A percentile compares a stretch with the other conserved stretches of the same genome.
phyloP scores from a whole-genome alignment of 2,888 invertebrate species.

The Lamellibrachia columna region DNA sequence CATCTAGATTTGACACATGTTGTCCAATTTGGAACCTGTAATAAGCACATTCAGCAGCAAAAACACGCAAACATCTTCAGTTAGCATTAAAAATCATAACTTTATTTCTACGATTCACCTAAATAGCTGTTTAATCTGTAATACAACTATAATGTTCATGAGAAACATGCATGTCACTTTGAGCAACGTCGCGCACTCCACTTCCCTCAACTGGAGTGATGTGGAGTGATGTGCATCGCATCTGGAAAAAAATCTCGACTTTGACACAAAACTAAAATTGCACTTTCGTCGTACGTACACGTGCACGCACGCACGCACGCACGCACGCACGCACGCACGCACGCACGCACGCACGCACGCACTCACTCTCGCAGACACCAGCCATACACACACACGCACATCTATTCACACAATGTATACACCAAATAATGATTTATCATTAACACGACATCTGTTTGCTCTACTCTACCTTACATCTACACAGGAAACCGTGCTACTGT shows the following conservation, averaged over 20 bases:
- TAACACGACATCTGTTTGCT: not conserved
- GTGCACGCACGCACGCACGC: constrained; percentile 17
- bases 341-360: not conserved
- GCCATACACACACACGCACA: too few species aligned
- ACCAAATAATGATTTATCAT: not conserved
- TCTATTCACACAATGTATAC: not conserved
- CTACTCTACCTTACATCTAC: not conserved
- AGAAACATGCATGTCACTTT: not conserved
- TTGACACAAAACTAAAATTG: not conserved
- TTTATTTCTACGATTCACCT: not conserved
- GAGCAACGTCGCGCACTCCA: not conserved
- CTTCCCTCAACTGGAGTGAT: not conserved
- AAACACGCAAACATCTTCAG: not conserved
- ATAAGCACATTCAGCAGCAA: not conserved
- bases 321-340: not conserved
- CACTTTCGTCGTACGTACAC: not conserved
- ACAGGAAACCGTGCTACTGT: not conserved
- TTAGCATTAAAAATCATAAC: not conserved
- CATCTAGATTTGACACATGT: not conserved
- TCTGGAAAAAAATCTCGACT: not conserved
- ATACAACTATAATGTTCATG: not conserved
- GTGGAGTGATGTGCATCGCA: not conserved
- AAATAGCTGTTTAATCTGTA: not conserved
- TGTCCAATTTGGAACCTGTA: not conserved
- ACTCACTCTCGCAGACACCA: too few species aligned